Conservation (phyloP, 2,797 vertebrate genomes). For the Arrhamphus sclerolepis region DNA sequence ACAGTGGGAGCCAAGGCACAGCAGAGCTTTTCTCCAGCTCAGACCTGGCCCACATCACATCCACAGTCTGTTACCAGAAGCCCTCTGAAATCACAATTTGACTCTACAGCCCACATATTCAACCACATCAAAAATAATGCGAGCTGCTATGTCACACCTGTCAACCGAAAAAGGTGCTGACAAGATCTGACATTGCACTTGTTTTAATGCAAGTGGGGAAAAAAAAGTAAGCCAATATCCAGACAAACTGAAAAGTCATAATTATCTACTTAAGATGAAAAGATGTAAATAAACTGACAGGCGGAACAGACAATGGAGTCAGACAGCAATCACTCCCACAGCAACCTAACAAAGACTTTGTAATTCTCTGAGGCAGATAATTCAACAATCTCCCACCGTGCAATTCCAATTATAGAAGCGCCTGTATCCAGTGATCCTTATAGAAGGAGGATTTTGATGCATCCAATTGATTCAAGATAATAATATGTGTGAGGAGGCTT, state of each 20-base stretch:
- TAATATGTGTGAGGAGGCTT: conserved; percentile 22
- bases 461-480: conserved; percentile 38
- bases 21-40: conserved; percentile 56
- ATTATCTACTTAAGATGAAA: conserved; percentile 25
- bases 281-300: conserved; percentile 39
- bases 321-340: conserved; percentile 44
- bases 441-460: conserved; percentile 31
- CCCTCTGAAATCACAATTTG: conserved; percentile 30
- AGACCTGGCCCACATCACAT: conserved; percentile 51
- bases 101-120: conserved; percentile 22
- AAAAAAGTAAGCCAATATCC: neutral
- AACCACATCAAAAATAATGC: conserved; percentile 21
- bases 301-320: conserved; percentile 41
- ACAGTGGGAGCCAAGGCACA: conserved; percentile 63
- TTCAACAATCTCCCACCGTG: conserved; percentile 36
- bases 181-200: no score
- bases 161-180: neutral
- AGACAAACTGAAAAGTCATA: conserved; percentile 5
- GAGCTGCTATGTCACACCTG: conserved; percentile 3
- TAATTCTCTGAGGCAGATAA: conserved; percentile 49
- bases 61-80: conserved; percentile 47
- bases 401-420: conserved; percentile 39
- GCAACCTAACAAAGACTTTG: conserved; percentile 42
- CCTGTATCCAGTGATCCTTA: conserved; percentile 29
- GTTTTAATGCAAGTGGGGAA: no score